A percentile compares a stretch with the other conserved stretches of the same genome.
Evolutionary conservation across 1,140 invertebrate species (phyloP).

Genomic region (Habropoda laboriosa): DNA sequence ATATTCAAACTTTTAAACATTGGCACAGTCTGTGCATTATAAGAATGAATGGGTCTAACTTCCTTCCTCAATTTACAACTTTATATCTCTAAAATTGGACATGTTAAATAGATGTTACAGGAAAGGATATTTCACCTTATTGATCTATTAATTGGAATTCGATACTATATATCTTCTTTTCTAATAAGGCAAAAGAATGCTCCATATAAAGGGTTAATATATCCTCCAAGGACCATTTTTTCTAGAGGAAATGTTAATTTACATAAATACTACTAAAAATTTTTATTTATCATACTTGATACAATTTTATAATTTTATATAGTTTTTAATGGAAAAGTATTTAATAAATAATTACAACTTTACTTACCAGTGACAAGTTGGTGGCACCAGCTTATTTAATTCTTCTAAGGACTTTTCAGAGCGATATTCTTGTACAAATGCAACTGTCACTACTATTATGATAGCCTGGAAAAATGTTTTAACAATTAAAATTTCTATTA

Average conservation of each 20-base stretch:
- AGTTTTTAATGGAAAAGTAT: slow-evolving; percentile 11
- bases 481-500: slow-evolving; percentile 20
- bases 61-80: slow-evolving; percentile 3
- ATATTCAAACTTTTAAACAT: slow-evolving; percentile 12
- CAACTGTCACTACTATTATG: slow-evolving; percentile 98
- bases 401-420: slow-evolving; percentile 99
- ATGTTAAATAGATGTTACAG: slow-evolving; percentile 14
- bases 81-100: neutral
- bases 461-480: slow-evolving; percentile 85
- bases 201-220: slow-evolving; percentile 40
- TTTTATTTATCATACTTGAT: neutral
- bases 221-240: slow-evolving; percentile 50
- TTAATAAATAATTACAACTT: slow-evolving; percentile 21
- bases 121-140: slow-evolving; percentile 50
- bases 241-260: slow-evolving; percentile 46
- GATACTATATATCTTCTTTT: slow-evolving; percentile 52
- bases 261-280: slow-evolving; percentile 19
- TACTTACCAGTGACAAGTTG: slow-evolving; percentile 91
- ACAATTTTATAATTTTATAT: neutral
- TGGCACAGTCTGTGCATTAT: neutral
- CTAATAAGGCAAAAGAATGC: slow-evolving; percentile 51
- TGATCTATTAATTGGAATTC: slow-evolving; percentile 38
- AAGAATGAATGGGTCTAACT: slow-evolving; percentile 7
- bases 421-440: slow-evolving; percentile 99
- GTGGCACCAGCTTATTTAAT: slow-evolving; percentile 98